These are phyloP conservation scores for Plecotus auritus DNA, from an alignment of 2,113 vertebrate species.

Conservation along the genomic window DNA sequence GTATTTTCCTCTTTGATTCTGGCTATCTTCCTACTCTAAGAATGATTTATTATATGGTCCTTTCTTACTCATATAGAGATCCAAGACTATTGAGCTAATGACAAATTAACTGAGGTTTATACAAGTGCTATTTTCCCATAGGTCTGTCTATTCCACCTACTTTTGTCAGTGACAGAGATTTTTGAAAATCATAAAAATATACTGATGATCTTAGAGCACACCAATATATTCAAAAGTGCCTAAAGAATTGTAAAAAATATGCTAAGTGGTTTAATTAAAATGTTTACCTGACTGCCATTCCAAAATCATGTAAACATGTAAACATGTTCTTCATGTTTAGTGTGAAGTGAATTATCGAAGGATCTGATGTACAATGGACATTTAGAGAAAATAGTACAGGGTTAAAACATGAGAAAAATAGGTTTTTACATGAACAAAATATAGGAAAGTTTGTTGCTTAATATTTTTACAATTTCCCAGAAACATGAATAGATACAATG, in stretches of 20 bases:
- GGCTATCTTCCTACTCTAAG: background rate
- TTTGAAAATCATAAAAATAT: conserved; percentile 13
- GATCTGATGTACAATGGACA: background rate
- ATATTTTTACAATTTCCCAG: background rate
- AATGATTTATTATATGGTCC: background rate
- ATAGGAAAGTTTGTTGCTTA: background rate
- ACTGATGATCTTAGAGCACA: background rate
- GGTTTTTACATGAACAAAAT: background rate
- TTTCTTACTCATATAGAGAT: background rate
- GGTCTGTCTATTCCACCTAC: background rate
- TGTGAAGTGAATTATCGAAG: background rate
- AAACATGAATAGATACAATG: background rate
- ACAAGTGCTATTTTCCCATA: background rate
- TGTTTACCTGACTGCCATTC: background rate
- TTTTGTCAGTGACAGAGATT: background rate
- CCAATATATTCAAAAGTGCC: background rate
- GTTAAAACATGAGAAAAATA: background rate
- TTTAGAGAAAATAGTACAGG: background rate
- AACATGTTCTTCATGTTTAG: background rate
- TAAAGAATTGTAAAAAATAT: background rate
- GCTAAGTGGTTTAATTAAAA: background rate
- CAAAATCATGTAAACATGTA: background rate
- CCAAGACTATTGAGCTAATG: background rate
- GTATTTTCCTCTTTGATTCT: background rate
- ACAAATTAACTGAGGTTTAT: background rate